Evolutionary conservation across 2,797 vertebrate genomes (phyloP).

Genomic region (Microctenopoma lineatum): DNA sequence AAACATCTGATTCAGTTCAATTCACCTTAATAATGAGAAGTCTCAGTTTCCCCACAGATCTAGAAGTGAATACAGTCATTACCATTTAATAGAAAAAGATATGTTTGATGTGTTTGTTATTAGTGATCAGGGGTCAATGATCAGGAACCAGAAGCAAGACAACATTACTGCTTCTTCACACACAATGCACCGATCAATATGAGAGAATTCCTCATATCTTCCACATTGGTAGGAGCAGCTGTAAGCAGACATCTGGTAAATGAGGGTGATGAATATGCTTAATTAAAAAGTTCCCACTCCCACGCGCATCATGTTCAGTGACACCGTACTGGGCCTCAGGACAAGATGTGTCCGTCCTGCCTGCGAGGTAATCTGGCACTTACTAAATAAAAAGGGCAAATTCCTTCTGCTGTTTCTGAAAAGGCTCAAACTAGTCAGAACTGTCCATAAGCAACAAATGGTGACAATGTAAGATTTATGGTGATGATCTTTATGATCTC

Average conservation of each 20-base stretch:
- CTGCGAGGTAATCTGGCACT: neutral
- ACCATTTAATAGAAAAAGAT: neutral
- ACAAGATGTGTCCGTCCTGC: constrained; percentile 3
- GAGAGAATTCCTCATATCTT: neutral
- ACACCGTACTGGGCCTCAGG: neutral
- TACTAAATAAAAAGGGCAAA: neutral
- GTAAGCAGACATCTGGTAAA: neutral
- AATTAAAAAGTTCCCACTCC: no score
- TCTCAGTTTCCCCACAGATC: neutral
- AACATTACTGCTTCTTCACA: constrained; percentile 1
- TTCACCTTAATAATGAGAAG: neutral
- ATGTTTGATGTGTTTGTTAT: no score
- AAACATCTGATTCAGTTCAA: neutral
- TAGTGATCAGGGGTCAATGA: no score
- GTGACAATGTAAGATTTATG: neutral
- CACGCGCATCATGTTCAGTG: neutral
- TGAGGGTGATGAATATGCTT: no score
- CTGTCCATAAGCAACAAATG: neutral
- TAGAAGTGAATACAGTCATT: neutral
- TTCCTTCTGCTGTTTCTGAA: neutral
- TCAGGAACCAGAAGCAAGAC: no score
- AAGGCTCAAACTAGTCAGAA: neutral
- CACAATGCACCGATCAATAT: neutral
- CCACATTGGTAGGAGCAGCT: neutral
- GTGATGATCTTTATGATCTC: neutral